Percentiles rank a stretch among this genome's conserved stretches.
Conservation (phyloP, 2,797 vertebrate genomes). For the Notamacropus eugenii region DNA sequence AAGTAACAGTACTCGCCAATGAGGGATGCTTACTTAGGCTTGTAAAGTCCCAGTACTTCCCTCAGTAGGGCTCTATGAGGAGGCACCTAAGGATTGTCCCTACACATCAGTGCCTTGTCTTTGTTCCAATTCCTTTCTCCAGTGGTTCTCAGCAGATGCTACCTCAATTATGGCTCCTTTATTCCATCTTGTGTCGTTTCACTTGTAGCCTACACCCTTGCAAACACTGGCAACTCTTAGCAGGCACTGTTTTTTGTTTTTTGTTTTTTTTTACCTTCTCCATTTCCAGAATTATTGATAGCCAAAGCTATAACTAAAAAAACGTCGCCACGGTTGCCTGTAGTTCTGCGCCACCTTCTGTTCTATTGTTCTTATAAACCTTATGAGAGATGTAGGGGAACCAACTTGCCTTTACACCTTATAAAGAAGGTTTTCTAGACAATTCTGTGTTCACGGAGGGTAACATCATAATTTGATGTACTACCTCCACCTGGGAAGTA, state of each 20-base stretch:
- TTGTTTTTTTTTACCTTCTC: not conserved
- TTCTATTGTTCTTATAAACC: not conserved
- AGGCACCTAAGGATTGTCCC: not conserved
- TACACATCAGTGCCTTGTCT: not conserved
- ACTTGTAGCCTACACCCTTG: not conserved
- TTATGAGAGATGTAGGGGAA: not conserved
- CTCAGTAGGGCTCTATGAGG: not conserved
- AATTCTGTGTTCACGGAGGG: not conserved
- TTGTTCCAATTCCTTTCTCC: not conserved
- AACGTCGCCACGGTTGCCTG: not conserved
- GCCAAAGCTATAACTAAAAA: not conserved
- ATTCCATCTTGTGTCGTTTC: too few relatives aligned
- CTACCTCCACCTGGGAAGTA: not conserved
- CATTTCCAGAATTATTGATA: not conserved
- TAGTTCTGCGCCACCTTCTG: not conserved
- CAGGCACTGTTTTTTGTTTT: too few relatives aligned
- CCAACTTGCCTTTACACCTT: not conserved
- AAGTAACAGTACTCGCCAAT: not conserved
- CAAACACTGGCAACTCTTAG: not conserved
- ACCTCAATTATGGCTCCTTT: not conserved
- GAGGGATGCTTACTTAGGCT: not conserved
- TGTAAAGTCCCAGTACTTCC: not conserved
- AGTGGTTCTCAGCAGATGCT: not conserved
- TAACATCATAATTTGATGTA: not conserved
- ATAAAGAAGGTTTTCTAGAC: not conserved